These are phyloP conservation scores for Thumatha senex DNA, from an alignment of 2,888 invertebrate species.

Conservation along the genomic window DNA sequence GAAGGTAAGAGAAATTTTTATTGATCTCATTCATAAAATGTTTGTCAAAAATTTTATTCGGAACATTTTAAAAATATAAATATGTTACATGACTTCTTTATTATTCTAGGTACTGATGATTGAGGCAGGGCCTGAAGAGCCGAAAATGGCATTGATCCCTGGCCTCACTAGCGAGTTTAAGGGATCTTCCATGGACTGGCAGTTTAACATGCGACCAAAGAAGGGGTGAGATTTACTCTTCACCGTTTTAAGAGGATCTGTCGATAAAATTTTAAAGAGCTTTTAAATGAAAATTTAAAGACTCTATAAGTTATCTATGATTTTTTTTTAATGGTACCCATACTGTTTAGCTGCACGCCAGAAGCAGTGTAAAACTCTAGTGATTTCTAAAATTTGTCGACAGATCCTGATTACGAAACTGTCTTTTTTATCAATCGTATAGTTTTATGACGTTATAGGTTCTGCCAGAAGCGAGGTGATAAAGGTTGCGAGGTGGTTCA, in stretches of 20 bases:
- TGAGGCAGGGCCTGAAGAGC: conserved; percentile 73
- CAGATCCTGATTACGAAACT: conserved; percentile 30
- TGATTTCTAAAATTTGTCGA: conserved; percentile 2
- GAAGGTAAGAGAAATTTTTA: conserved; percentile 50
- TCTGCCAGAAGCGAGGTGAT: conserved; percentile 64
- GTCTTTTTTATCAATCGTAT: conserved; percentile 46
- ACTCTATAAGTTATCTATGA: too few relatives aligned
- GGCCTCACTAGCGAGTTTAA: conserved; percentile 72
- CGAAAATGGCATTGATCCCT: conserved; percentile 72
- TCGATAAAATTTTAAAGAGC: conserved; percentile 23
- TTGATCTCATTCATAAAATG: too few relatives aligned
- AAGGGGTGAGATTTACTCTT: conserved; percentile 57
- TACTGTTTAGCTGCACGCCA: not conserved
- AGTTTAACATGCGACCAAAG: conserved; percentile 71
- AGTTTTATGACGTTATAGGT: conserved; percentile 58
- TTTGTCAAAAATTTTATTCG: too few relatives aligned
- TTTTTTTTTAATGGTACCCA: too few relatives aligned
- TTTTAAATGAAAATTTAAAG: too few relatives aligned
- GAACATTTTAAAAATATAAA: too few relatives aligned
- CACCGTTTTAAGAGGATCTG: conserved; percentile 23
- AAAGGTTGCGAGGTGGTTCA: conserved; percentile 72
- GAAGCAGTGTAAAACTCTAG: not conserved
- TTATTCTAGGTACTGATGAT: conserved; percentile 57
- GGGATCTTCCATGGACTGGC: conserved; percentile 71
- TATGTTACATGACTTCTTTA: too few relatives aligned